Percentiles rank a stretch among this genome's conserved stretches.
Evolutionary conservation across 1,140 invertebrate genomes (phyloP).

Genomic region (Acromyrmex heyeri): DNA sequence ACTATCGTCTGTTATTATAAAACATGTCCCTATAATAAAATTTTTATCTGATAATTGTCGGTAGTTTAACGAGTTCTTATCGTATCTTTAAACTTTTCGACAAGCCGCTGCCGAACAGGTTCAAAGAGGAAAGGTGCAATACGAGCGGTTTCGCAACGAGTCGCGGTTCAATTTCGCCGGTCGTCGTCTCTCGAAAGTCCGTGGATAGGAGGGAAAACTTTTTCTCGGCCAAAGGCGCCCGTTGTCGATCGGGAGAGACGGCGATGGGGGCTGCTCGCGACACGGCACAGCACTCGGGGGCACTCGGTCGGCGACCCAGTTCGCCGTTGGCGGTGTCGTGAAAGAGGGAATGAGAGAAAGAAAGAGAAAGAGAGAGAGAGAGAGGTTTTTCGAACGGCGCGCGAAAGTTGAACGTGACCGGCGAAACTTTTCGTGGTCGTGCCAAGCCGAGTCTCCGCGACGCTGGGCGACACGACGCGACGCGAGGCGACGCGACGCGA

Average conservation of each 20-base stretch:
- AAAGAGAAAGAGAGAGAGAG: neutral
- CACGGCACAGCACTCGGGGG: conserved; percentile 45
- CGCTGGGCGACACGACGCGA: conserved; percentile 24
- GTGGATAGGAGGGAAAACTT: conserved; percentile 47
- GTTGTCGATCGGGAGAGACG: conserved; percentile 28
- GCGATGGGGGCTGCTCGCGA: conserved; percentile 49
- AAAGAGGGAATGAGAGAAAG: neutral
- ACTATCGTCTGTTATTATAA: neutral
- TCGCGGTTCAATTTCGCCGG: neutral
- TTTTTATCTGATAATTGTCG: neutral
- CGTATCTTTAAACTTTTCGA: neutral
- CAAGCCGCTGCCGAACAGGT: neutral
- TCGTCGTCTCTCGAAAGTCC: conserved; percentile 12
- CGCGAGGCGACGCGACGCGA: neutral
- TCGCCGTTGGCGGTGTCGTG: conserved; percentile 55
- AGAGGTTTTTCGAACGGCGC: conserved; percentile 79
- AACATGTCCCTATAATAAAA: neutral
- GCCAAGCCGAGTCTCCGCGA: conserved; percentile 58
- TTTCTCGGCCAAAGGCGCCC: conserved; percentile 47
- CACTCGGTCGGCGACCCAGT: conserved; percentile 81
- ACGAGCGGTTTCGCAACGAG: neutral
- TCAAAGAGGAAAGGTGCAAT: neutral
- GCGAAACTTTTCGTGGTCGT: conserved; percentile 82
- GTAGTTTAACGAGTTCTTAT: neutral
- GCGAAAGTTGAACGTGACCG: conserved; percentile 83